These are phyloP conservation scores for Cryptotermes secundus DNA, from an alignment of 1,140 invertebrate genomes.

Conservation along the genomic window DNA sequence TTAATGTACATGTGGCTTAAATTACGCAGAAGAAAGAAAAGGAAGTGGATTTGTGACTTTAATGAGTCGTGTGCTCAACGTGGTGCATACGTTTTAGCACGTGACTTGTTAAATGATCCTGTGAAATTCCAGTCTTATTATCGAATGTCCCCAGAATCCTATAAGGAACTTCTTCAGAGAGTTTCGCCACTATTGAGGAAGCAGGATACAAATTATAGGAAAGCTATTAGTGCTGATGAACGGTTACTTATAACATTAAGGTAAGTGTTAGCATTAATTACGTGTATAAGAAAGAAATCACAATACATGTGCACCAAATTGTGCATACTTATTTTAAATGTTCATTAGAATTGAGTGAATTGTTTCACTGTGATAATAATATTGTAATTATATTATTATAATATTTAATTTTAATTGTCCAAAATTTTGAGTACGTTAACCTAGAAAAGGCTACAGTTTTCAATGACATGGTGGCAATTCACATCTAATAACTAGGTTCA, in stretches of 20 bases:
- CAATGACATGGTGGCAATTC: no score
- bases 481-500: no score
- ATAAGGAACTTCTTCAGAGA: constrained; percentile 21
- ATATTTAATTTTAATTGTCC: constrained; percentile 3
- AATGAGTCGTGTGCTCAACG: constrained; percentile 22
- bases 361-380: not conserved
- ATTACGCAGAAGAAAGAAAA: constrained; percentile 16
- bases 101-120: constrained; percentile 9
- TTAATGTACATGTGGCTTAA: constrained; percentile 19
- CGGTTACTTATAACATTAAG: constrained; percentile 9
- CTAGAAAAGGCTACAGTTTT: no score
- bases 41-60: not conserved
- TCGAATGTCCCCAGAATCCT: constrained; percentile 18
- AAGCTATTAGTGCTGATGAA: constrained; percentile 17
- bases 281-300: no score
- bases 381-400: not conserved
- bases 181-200: constrained; percentile 20
- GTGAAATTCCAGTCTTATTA: constrained; percentile 21
- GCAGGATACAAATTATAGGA: constrained; percentile 23
- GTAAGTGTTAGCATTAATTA: no score
- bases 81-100: constrained; percentile 24
- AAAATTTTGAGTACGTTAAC: not conserved
- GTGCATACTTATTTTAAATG: no score
- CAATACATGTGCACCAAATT: no score
- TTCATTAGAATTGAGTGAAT: no score